phyloP scores from a whole-genome alignment of 2,888 invertebrate genomes.

The Dorcus parallelipipedus region DNA sequence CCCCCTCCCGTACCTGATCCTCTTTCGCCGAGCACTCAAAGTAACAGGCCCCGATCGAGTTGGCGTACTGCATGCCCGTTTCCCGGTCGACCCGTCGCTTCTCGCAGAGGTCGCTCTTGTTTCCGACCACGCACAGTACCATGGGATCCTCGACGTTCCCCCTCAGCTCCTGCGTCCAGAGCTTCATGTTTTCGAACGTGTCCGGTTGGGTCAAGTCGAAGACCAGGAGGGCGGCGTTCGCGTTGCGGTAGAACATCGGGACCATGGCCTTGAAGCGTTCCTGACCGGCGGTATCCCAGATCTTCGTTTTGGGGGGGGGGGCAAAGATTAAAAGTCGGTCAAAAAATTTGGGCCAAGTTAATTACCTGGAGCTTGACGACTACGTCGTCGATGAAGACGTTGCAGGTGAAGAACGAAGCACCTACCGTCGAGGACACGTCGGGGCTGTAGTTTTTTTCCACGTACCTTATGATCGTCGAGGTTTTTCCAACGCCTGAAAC shows the following conservation, averaged over 20 bases:
- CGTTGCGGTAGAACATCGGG: slow-evolving; percentile 91
- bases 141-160: slow-evolving; percentile 77
- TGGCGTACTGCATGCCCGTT: slow-evolving; percentile 75
- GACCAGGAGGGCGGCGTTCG: slow-evolving; percentile 83
- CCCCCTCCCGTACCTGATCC: slow-evolving; percentile 55
- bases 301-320: slow-evolving; percentile 46
- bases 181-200: slow-evolving; percentile 75
- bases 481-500: slow-evolving; percentile 86
- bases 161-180: slow-evolving; percentile 80
- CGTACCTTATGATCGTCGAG: slow-evolving; percentile 76
- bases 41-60: slow-evolving; percentile 77
- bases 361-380: slow-evolving; percentile 74
- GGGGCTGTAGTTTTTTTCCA: slow-evolving; percentile 72
- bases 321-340: not conserved
- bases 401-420: slow-evolving; percentile 86
- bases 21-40: slow-evolving; percentile 81
- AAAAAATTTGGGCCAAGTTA: slow-evolving; percentile 3
- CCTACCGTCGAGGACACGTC: slow-evolving; percentile 83
- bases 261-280: slow-evolving; percentile 88
- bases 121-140: slow-evolving; percentile 78
- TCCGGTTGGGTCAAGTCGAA: slow-evolving; percentile 78
- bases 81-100: slow-evolving; percentile 58
- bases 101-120: slow-evolving; percentile 74
- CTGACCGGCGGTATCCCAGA: slow-evolving; percentile 89
- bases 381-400: slow-evolving; percentile 67